Percentiles rank a stretch among this genome's conserved stretches.
Evolutionary conservation across 1,140 invertebrate species (phyloP).

Genomic region (Philotrypesis tridentata): DNA sequence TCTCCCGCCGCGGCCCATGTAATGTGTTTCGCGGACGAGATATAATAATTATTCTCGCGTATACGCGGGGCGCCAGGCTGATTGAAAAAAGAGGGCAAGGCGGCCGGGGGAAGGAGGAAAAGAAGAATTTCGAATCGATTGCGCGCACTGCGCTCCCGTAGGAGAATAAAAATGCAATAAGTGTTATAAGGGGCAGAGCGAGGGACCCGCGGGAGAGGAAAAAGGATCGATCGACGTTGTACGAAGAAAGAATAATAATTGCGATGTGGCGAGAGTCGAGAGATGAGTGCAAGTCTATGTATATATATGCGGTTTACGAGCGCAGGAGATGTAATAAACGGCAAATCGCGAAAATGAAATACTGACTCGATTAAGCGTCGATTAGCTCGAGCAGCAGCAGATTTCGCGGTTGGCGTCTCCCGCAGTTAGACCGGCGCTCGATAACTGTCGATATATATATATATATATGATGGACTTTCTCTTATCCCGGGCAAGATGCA

Average conservation of each 20-base stretch:
- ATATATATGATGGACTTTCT: not conserved
- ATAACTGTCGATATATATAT: no score
- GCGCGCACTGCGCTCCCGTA: no score
- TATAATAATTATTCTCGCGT: no score
- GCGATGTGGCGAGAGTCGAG: not conserved
- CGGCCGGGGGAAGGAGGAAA: no score
- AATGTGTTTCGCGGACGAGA: no score
- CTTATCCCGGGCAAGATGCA: no score
- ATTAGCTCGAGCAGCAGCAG: conserved; percentile 27
- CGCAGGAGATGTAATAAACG: not conserved
- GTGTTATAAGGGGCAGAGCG: not conserved
- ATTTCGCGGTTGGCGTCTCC: conserved; percentile 36
- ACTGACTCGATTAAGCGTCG: conserved; percentile 53
- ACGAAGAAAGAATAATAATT: not conserved
- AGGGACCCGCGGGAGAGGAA: not conserved
- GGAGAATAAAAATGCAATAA: not conserved
- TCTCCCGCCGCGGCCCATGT: no score
- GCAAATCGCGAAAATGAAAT: conserved; percentile 41
- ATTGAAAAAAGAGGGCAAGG: no score
- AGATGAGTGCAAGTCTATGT: no score
- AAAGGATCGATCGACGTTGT: not conserved
- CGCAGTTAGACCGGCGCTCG: not conserved
- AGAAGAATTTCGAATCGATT: no score
- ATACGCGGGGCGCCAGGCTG: no score
- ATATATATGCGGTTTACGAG: not conserved